Base-by-base conservation (phyloP, 2,888 invertebrate genomes). In the Mesorhabditis sp. region DNA sequence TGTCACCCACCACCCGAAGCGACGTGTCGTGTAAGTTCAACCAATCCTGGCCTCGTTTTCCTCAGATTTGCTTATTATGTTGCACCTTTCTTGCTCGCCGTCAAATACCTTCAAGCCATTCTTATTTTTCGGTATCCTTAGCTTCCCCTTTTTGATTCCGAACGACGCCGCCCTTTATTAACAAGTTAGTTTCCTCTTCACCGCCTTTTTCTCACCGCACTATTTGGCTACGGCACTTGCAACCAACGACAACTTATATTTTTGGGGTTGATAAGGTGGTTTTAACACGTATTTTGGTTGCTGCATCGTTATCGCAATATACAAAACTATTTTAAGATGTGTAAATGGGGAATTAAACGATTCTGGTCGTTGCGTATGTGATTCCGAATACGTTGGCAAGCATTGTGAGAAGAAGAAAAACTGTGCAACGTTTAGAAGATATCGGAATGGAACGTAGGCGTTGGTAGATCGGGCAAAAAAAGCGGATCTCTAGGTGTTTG, bases 391-490 rank as follows among this genome's bases (percentile, higher is more conserved):
- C 67, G 75, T 79, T 10, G 83, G 83, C 4, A 77, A 74, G 5
- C 78, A 80, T 66, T 83, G 83, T 42, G 81, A 83, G 68, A 78
- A 76, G 64, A 72, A 76, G 72, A 80, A 76, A 63, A 69, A 76
- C 58, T 80, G 80, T 43, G 74, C 74, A 42, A 72, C 74, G 4
- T 77, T 69, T 62, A 65, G 76, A 15, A 67, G 80, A 13, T 76
- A 73, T 70, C 67, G 72, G 6, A 78, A 79, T 70, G 80, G 79
- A 76, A 71, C 76, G 79, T 80, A 58, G 67, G 78, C 76, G 44
- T 43, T 50, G 10, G 28, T 61, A n/a, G 45, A 70, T 10, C 13
- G 42, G 4, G 65, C 28, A 43, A 10, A 43, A 61, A 44, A 68
- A 69, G 58, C 7, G 2, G 2, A 50, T 13, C 1, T 50, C 13